These are phyloP conservation scores for Drosophila vallismaia DNA, from an alignment of 2,888 invertebrate species.

Conservation along the genomic window DNA sequence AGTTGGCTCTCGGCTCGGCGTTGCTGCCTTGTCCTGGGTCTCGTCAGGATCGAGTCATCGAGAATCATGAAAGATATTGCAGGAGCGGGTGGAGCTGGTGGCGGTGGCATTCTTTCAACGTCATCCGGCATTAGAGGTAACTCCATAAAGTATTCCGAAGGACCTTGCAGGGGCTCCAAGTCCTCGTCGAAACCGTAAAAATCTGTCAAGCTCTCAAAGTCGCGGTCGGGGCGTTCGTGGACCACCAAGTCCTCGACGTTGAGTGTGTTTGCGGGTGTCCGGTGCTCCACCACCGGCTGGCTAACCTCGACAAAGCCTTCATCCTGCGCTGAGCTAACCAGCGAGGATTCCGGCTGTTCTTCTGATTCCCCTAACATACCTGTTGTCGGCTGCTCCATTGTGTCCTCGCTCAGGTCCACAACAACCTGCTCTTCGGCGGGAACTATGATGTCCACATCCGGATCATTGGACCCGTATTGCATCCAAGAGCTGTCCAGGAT, in stretches of 20 bases:
- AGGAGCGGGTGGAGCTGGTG: background rate
- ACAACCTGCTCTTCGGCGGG: slow-evolving; percentile 37
- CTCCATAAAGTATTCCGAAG: slow-evolving; percentile 47
- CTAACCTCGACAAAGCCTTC: slow-evolving; percentile 20
- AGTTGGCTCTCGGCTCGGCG: slow-evolving; percentile 14
- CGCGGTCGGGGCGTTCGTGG: slow-evolving; percentile 38
- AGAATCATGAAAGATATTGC: background rate
- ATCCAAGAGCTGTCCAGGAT: slow-evolving; percentile 85
- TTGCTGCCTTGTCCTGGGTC: slow-evolving; percentile 52
- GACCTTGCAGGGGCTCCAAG: slow-evolving; percentile 32
- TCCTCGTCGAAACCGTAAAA: slow-evolving; percentile 60
- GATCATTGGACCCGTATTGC: slow-evolving; percentile 17
- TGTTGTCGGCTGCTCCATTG: slow-evolving; percentile 25
- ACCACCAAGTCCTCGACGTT: slow-evolving; percentile 27
- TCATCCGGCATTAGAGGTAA: slow-evolving; percentile 20
- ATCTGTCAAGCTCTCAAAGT: slow-evolving; percentile 41
- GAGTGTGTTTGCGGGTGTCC: background rate
- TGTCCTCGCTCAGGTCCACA: slow-evolving; percentile 62
- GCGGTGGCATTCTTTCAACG: slow-evolving; percentile 7
- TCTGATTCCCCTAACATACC: slow-evolving; percentile 4
- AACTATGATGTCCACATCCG: slow-evolving; percentile 47
- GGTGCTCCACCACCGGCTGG: slow-evolving; percentile 19
- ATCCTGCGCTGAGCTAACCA: slow-evolving; percentile 9
- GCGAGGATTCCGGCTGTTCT: background rate
- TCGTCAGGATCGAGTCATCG: background rate